Evolutionary conservation across 2,113 vertebrate species (phyloP).

Genomic region (Syngnathus floridae): DNA sequence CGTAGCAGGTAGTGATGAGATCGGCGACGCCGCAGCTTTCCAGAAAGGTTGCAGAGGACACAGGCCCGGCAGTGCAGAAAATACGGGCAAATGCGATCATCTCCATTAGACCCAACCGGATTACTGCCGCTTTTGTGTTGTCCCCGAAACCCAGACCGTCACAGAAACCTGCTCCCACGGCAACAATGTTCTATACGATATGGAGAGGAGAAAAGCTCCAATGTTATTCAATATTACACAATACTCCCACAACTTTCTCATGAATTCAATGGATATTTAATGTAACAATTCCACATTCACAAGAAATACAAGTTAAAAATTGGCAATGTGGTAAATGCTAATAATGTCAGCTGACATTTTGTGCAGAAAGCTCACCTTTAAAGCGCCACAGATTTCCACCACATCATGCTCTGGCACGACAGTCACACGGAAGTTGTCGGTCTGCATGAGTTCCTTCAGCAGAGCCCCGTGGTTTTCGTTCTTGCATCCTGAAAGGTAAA

Average conservation of each 20-base stretch:
- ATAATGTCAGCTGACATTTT: not conserved
- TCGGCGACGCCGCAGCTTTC: constrained; percentile 94
- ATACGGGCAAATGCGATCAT: constrained; percentile 89
- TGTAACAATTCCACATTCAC: not conserved
- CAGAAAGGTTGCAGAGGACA: constrained; percentile 83
- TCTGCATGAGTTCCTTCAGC: constrained; percentile 94
- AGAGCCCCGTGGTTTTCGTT: constrained; percentile 74
- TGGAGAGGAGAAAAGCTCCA: not conserved
- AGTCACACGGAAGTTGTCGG: constrained; percentile 83
- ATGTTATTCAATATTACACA: not conserved
- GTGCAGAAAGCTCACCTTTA: constrained; percentile 77
- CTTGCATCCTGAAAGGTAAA: constrained; percentile 76
- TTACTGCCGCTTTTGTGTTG: constrained; percentile 94
- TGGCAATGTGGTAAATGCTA: not conserved
- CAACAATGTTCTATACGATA: constrained; percentile 82
- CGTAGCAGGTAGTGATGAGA: constrained; percentile 95
- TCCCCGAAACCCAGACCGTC: constrained; percentile 91
- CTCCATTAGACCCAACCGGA: constrained; percentile 95
- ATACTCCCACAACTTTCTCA: not conserved
- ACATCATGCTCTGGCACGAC: constrained; percentile 89
- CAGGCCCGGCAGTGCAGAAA: constrained; percentile 79
- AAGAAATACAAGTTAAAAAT: not conserved
- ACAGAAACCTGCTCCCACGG: constrained; percentile 91
- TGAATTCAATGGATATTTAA: not conserved
- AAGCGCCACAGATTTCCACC: constrained; percentile 93